Evolutionary conservation across 2,888 invertebrate species (phyloP), one percentile per base, ranked within the genome.

Genomic region (Agrochola lota): DNA sequence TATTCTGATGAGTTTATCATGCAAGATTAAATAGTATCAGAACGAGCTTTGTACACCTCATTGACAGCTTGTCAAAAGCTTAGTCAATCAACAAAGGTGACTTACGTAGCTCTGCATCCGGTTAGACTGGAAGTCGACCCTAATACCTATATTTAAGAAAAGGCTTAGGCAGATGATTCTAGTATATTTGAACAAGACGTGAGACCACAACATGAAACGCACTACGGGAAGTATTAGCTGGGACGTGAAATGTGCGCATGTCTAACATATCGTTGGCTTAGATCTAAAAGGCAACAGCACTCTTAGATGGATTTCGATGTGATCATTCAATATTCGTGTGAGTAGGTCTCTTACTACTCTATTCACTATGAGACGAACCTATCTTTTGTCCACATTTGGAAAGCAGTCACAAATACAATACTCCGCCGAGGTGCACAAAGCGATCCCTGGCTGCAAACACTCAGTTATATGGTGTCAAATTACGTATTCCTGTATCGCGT

Each of bases 381-480:
- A 23, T 35, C 30, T 30, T 67, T 23, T 30, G 15, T 62, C 20
- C n/a, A 62, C 15, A 49, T 26, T 74, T 82, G 23, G 9, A 49
- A 76, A 66, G 8, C 60, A 43, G 17, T 57, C 30, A 35, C 52
- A 57, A 60, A 52, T 23, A 55, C 49, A 81, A 49, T 40, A 63
- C 23, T 70, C 66, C 20, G 3, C 5, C 15, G 35, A 23, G 46
- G 26, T 55, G 12, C 67, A 74, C 71, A 74, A 71, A 75, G 63
- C 62, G 46, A 57, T 73, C 62, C n/a, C 64, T 57, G 49, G 62
- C 59, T 79, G 68, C 66, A 78, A 73, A 76, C 77, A 74, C 62
- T 78, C 78, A 77, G 77, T 80, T 77, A 85, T 64, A 71, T 72
- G 64, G 81, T 85, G 81, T 78, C 74, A 84, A 83, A 89, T 89